Conservation (phyloP, 53 echinoderm and acorn worm species). For the Luidia sarsii region DNA sequence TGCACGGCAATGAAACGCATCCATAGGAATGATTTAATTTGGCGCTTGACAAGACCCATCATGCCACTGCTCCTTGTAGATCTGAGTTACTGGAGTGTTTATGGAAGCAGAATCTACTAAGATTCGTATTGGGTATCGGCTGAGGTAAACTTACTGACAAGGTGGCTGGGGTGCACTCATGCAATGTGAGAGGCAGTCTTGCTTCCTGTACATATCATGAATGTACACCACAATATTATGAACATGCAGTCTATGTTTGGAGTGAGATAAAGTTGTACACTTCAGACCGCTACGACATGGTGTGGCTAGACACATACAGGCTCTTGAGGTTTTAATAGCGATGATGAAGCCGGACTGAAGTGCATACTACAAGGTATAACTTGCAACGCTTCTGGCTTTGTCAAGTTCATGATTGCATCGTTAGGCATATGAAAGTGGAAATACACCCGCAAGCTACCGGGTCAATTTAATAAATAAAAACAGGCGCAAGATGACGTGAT, state of each 20-base stretch:
- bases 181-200: background rate
- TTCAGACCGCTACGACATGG: too few relatives aligned
- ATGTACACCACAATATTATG: background rate
- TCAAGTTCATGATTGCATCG: too few relatives aligned
- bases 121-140: constrained; percentile 16
- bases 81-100: constrained; percentile 46
- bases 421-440: too few relatives aligned
- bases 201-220: background rate
- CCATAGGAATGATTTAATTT: constrained; percentile 51
- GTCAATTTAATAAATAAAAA: too few relatives aligned
- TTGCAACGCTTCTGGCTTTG: too few relatives aligned
- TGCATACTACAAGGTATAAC: too few relatives aligned
- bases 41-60: constrained; percentile 40
- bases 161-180: background rate
- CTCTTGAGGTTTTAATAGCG: too few relatives aligned
- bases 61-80: constrained; percentile 28
- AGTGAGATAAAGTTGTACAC: too few relatives aligned
- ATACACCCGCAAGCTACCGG: too few relatives aligned
- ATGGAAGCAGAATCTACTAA: constrained; percentile 38
- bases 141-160: constrained; percentile 26
- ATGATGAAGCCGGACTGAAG: too few relatives aligned
- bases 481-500: too few relatives aligned
- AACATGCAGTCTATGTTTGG: background rate
- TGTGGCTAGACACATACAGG: too few relatives aligned
- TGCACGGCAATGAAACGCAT: constrained; percentile 31